Evolutionary conservation across 2,888 invertebrate genomes (phyloP), one percentile per base, ranked within the genome.

Genomic region (Nomada ruficornis): DNA sequence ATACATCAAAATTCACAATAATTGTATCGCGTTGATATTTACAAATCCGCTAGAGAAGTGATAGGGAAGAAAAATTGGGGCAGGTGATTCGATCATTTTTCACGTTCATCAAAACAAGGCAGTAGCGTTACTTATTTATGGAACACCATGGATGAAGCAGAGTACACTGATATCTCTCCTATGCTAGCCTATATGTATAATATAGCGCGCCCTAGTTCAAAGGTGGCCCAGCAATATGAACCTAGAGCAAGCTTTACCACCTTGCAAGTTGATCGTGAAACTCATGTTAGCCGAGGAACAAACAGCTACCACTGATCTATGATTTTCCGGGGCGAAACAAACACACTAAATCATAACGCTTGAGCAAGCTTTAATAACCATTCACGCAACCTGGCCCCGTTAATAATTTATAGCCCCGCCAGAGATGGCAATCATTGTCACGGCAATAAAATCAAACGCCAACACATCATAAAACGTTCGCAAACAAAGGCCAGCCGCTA

Each of bases 181-280:
- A 50, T 36, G 20, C 44, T 64, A 29, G 50, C 65, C 47, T 71
- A 64, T 20, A 26, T 67, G 59, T 20, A 42, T 65, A 63, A 75
- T 50, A 52, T 4, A 67, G 55, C 68, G 72, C 57, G 70, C 15
- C 74, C 81, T 29, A 80, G 62, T 82, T 80, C 23, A 23, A 9
- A 2, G 2, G 18, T 10, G 13, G 26, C 26, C 64, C 52, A 42
- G 60, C 60, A 59, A 50, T 26, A 59, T 44, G 44, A 20, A 20
- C 50, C 18, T 13, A 9, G 50, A 26, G 23, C 23, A 52, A 65
- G 52, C n/a, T 23, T 36, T 4, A 13, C 11, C 11, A 11, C 23
- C 47, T 50, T n/a, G 7, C 29, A n/a, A 57, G 42, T 52, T 52
- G 47, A 29, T 57, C 15, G 55, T 44, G 23, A 15, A 63, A 60